These are phyloP conservation scores for Ellobius talpinus DNA, from an alignment of 2,113 vertebrate species.

Conservation along the genomic window DNA sequence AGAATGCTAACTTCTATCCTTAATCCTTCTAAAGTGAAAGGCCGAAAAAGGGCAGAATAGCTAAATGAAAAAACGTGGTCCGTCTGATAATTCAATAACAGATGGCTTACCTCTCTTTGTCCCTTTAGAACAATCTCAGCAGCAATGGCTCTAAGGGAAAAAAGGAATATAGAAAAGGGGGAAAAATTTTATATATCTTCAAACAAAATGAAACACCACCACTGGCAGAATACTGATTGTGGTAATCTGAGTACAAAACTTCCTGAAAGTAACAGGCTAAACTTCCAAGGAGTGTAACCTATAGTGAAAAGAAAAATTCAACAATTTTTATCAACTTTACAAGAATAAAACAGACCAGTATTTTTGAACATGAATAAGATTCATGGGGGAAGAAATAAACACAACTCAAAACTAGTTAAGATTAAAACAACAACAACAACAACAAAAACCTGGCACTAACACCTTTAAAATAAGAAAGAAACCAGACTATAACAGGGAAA, in stretches of 20 bases:
- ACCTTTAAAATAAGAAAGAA: constrained; percentile 83
- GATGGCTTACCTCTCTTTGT: constrained; percentile 94
- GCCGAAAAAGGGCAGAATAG: constrained; percentile 46
- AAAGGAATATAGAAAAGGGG: constrained; percentile 87
- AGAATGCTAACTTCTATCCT: constrained; percentile 60
- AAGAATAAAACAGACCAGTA: constrained; percentile 88
- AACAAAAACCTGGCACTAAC: constrained; percentile 80
- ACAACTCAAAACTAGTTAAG: constrained; percentile 78
- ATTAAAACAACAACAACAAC: no score
- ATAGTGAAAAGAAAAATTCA: constrained; percentile 87
- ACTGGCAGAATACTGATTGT: constrained; percentile 87
- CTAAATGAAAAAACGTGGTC: constrained; percentile 9
- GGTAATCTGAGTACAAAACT: constrained; percentile 86
- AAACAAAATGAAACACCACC: constrained; percentile 78
- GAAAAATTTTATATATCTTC: constrained; percentile 86
- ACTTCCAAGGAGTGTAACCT: constrained; percentile 88
- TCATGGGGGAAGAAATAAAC: neutral
- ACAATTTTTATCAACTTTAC: constrained; percentile 88
- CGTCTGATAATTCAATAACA: constrained; percentile 64
- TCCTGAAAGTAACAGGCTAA: constrained; percentile 88
- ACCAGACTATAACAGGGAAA: constrained; percentile 39
- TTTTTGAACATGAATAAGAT: constrained; percentile 75
- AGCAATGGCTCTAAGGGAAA: constrained; percentile 93
- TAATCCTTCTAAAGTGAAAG: constrained; percentile 66
- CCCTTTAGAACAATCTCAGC: constrained; percentile 94